phyloP scores from a whole-genome alignment of 2,888 invertebrate species.

The Gisinianus flammeolus region DNA sequence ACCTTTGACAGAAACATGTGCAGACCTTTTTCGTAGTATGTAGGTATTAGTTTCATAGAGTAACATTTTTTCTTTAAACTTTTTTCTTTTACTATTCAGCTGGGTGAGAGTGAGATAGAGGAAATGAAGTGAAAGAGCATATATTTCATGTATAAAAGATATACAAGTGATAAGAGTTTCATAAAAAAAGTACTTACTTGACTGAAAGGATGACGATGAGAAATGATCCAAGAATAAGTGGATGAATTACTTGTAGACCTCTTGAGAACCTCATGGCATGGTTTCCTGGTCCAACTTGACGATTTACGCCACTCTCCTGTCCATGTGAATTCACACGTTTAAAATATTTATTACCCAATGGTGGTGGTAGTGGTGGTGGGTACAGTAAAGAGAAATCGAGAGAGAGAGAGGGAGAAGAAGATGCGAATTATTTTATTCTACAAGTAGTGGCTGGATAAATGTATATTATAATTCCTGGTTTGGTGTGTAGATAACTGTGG shows the following conservation, averaged over 20 bases:
- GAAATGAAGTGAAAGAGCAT: not conserved
- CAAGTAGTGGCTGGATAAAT: too few species aligned
- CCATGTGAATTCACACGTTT: constrained; percentile 25
- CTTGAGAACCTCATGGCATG: constrained; percentile 42
- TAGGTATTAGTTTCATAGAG: too few species aligned
- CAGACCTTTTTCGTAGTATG: too few species aligned
- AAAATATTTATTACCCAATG: constrained; percentile 25
- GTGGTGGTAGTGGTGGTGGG: not conserved
- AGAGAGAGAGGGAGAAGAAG: too few species aligned
- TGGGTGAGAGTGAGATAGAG: not conserved
- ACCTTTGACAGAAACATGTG: too few species aligned
- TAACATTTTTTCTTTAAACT: too few species aligned
- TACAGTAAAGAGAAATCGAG: not conserved
- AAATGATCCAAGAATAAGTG: constrained; percentile 40
- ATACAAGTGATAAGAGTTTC: too few species aligned
- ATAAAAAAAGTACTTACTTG: too few species aligned
- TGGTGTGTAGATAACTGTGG: too few species aligned
- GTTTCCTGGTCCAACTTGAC: constrained; percentile 36
- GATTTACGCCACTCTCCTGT: constrained; percentile 35
- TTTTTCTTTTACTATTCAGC: not conserved
- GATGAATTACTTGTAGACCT: constrained; percentile 38
- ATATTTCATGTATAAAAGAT: too few species aligned
- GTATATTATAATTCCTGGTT: too few species aligned
- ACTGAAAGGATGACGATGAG: constrained; percentile 35
- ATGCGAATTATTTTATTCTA: too few species aligned